Conservation (phyloP, 2,888 invertebrate species). For the Norana najaformis region DNA sequence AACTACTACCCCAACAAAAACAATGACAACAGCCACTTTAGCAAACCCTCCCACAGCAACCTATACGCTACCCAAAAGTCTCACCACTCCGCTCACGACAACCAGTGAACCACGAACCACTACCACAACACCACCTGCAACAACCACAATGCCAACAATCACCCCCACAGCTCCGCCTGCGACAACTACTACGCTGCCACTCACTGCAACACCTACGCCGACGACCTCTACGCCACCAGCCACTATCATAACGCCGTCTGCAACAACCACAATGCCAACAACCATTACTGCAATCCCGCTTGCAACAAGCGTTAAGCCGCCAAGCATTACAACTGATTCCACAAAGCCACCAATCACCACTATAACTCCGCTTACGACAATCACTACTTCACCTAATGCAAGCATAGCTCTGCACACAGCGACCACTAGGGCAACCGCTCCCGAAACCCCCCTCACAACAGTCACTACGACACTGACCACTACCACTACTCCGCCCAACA, state of each 20-base stretch:
- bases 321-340: neutral
- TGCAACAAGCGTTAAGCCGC: neutral
- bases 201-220: too few relatives aligned
- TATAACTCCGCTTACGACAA: too few relatives aligned
- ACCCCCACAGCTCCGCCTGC: too few relatives aligned
- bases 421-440: too few relatives aligned
- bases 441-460: too few relatives aligned
- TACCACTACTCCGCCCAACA: neutral
- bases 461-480: neutral
- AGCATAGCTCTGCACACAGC: too few relatives aligned
- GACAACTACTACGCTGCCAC: too few relatives aligned
- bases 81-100: neutral
- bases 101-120: neutral
- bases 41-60: neutral
- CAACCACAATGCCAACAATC: neutral
- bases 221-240: too few relatives aligned
- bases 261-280: slow-evolving; percentile 14
- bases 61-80: neutral
- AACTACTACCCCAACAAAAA: neutral
- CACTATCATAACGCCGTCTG: neutral
- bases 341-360: too few relatives aligned
- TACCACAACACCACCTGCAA: neutral
- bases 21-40: neutral
- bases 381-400: too few relatives aligned
- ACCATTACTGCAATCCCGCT: neutral